Conservation (phyloP, 1,140 invertebrate genomes). For the Aphidius ervi region DNA sequence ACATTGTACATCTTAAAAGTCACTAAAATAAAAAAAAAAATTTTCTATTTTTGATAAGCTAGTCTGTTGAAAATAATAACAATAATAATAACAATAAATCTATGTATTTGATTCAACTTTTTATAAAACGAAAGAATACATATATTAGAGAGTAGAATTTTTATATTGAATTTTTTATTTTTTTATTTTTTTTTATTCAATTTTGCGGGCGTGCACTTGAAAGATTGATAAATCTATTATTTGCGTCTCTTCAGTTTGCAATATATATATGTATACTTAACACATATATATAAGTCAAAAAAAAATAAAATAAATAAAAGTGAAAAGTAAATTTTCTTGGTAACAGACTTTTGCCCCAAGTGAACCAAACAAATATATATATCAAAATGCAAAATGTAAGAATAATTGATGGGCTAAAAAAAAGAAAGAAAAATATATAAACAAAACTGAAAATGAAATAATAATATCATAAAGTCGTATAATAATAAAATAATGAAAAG, state of each 20-base stretch:
- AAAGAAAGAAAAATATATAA: conserved; percentile 14
- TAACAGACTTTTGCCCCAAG: conserved; percentile 4
- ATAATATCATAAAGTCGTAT: conserved; percentile 2
- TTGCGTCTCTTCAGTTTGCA: conserved; percentile 3
- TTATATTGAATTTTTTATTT: conserved; percentile 23
- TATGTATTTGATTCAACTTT: no score
- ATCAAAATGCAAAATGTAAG: no score
- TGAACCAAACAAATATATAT: conserved; percentile 6
- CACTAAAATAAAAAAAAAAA: no score
- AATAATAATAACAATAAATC: no score
- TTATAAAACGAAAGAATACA: no score
- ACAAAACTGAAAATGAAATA: conserved; percentile 14
- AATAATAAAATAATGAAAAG: conserved; percentile 6
- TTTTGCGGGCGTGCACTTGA: conserved; percentile 19
- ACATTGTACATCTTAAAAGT: no score
- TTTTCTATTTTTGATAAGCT: no score
- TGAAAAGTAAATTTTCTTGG: background rate
- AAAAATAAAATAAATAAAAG: background rate
- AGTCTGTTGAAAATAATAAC: no score
- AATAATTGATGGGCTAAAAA: conserved; percentile 1
- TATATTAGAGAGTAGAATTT: no score
- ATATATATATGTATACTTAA: background rate
- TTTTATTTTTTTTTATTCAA: background rate
- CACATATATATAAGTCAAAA: background rate
- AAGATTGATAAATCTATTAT: conserved; percentile 25